Evolutionary conservation across 2,797 vertebrate species (phyloP), one percentile per base, ranked within the genome.

Genomic region (Myotis pilosus): DNA sequence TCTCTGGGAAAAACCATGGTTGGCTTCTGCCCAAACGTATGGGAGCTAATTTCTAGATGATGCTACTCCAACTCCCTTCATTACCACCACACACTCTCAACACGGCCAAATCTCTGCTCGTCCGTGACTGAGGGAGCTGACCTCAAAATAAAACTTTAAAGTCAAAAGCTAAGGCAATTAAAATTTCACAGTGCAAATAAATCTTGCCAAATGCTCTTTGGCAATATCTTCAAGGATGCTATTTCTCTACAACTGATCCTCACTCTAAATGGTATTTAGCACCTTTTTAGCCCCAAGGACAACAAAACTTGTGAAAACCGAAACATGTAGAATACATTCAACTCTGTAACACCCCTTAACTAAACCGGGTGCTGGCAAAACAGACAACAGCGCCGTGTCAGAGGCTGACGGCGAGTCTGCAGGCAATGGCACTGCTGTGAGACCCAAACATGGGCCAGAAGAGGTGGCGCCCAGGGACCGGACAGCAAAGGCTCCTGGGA

Each of bases 131-230:
- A 94, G 82, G 53, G 38, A 11, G 22, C 74, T 22, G 28, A 86
- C 79, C 88, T 96, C 93, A 95, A 96, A 96, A 96, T 91, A 96
- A 96, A 97, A 89, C n/a, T 80, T 78, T 15, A 41, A 96, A 86
- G 38, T 74, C 89, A 51, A 80, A 89, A 90, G 82, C 88, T 92
- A 55, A 90, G 55, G 75, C 90, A 96, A 94, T 94, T 96, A 97
- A 96, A 93, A 93, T 89, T 95, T 96, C 93, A 96, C 79, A 88
- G 64, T 57, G n/a, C 71, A 68, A 88, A 96, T 94, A 96, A 96
- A 97, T 96, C 94, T 95, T 93, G n/a, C 87, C 87, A 51, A 92
- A 86, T 74, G 47, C 60, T 95, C 55, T 87, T 74, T 89, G 85
- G 88, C 79, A 76, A 3, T 64, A 89, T 92, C 82, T 89, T 95